These are phyloP conservation scores for Brachyptera risi DNA, from an alignment of 2,888 invertebrate genomes.

Conservation along the genomic window DNA sequence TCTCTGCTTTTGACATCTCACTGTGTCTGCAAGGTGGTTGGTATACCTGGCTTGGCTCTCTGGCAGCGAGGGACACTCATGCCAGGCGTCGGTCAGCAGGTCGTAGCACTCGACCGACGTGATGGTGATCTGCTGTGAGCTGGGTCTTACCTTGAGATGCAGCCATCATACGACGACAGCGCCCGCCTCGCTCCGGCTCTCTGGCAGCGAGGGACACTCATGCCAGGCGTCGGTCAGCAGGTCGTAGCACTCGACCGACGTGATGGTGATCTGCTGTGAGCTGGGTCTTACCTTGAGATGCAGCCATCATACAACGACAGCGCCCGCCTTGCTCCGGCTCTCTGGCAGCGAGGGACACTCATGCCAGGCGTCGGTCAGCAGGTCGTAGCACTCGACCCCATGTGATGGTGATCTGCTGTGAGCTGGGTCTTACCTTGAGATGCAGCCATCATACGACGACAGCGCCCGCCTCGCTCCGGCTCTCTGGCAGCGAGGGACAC, in stretches of 20 bases:
- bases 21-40: no score
- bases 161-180: slow-evolving; percentile 58
- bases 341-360: slow-evolving; percentile 75
- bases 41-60: no score
- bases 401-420: slow-evolving; percentile 77
- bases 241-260: slow-evolving; percentile 80
- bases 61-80: slow-evolving; percentile 71
- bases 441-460: slow-evolving; percentile 51
- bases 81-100: slow-evolving; percentile 73
- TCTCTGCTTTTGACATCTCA: no score
- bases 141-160: slow-evolving; percentile 68
- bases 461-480: slow-evolving; percentile 85
- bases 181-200: slow-evolving; percentile 82
- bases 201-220: slow-evolving; percentile 72
- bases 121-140: slow-evolving; percentile 79
- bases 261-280: slow-evolving; percentile 77
- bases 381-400: slow-evolving; percentile 83
- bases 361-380: slow-evolving; percentile 70
- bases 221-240: slow-evolving; percentile 74
- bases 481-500: slow-evolving; percentile 75
- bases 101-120: slow-evolving; percentile 81
- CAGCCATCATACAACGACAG: slow-evolving; percentile 54
- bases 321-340: slow-evolving; percentile 82
- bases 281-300: slow-evolving; percentile 72
- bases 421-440: slow-evolving; percentile 75